These are phyloP conservation scores for Nyctereutes procyonoides DNA, from an alignment of 2,113 vertebrate species.

Conservation along the genomic window DNA sequence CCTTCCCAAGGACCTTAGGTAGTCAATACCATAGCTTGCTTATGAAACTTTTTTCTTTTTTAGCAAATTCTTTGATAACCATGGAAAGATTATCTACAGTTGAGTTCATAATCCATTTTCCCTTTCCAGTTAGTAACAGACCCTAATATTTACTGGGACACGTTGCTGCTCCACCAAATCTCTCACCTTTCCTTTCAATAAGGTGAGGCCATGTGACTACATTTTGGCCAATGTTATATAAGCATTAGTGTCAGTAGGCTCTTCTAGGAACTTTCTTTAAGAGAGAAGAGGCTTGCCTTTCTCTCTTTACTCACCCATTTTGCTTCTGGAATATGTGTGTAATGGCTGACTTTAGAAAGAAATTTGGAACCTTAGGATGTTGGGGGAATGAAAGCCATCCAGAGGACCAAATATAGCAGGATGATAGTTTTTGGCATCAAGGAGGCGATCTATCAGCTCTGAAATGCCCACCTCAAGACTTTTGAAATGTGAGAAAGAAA, in stretches of 20 bases:
- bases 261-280: neutral
- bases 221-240: neutral
- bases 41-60: neutral
- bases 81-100: neutral
- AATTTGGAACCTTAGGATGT: neutral
- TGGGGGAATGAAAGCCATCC: neutral
- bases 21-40: neutral
- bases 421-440: neutral
- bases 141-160: neutral
- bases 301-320: neutral
- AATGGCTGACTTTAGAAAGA: neutral
- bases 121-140: neutral
- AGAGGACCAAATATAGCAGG: neutral
- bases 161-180: neutral
- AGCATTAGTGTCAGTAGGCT: neutral
- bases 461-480: neutral
- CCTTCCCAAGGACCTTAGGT: neutral
- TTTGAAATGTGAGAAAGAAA: neutral
- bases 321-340: neutral
- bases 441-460: neutral
- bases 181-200: neutral
- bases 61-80: neutral
- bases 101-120: neutral
- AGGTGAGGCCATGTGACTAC: neutral
- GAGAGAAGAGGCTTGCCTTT: neutral